Percentiles rank a stretch among this genome's conserved stretches.
phyloP scores from a whole-genome alignment of 1,140 invertebrate genomes.

The Calliopsis andreniformis region DNA sequence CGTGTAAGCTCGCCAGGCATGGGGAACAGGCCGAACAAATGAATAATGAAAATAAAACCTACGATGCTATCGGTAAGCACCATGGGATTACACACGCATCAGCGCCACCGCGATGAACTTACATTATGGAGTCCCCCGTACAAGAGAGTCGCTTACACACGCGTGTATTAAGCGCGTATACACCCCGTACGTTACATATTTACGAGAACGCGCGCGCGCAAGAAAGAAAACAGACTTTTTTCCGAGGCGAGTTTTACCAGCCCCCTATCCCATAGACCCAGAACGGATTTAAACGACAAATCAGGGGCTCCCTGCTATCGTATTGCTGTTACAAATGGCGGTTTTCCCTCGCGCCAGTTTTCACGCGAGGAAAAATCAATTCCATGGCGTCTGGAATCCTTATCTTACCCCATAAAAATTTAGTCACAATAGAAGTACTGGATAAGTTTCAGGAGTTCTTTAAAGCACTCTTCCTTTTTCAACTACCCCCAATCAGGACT shows the following conservation, averaged over 20 bases:
- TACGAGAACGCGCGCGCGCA: too few relatives aligned
- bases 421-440: too few relatives aligned
- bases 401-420: too few relatives aligned
- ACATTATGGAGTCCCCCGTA: conserved; percentile 62
- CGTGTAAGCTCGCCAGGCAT: conserved; percentile 76
- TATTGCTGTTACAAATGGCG: conserved; percentile 36
- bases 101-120: conserved; percentile 77
- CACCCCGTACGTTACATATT: conserved; percentile 11
- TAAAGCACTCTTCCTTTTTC: too few relatives aligned
- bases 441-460: too few relatives aligned
- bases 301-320: not conserved
- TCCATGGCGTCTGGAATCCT: not conserved
- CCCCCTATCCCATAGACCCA: conserved; percentile 14
- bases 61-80: conserved; percentile 80
- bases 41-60: conserved; percentile 82
- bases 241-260: conserved; percentile 34
- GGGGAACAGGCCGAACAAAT: conserved; percentile 78
- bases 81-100: conserved; percentile 80
- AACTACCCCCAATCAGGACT: too few relatives aligned
- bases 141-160: not conserved
- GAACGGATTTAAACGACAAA: conserved; percentile 61
- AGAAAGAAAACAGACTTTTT: conserved; percentile 53
- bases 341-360: conserved; percentile 11
- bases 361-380: not conserved
- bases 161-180: conserved; percentile 9